Base-by-base conservation (phyloP, 2,797 vertebrate species). In the Dromococcyx pavoninus region DNA sequence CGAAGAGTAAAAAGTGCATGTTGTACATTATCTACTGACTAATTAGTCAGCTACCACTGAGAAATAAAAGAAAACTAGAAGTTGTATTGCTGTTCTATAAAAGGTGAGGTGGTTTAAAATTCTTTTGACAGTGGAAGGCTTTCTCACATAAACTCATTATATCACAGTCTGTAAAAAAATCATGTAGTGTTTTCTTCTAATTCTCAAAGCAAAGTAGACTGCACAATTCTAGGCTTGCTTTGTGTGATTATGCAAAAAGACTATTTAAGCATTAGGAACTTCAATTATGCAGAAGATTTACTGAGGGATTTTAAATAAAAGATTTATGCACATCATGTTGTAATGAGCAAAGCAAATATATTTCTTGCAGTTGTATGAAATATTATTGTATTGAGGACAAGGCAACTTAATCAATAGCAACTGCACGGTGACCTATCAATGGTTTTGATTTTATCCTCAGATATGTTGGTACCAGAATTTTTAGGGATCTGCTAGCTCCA, bases 261-360 rank as follows among this genome's bases (percentile, higher is more conserved):
- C 54, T 83, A 89, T 93, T 86, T 93, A 83, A 95, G 78, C 75
- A 72, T 77, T 88, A 10, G 27, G 46, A 92, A 48, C 78, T 95
- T 71, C 65, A 97, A 91, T 97, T 97, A 96, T 83, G 56, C 25
- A 88, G 46, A 67, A 89, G 78, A 41, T 94, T 96, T 91, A 79
- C 64, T 71, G 73, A 89, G 32, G 65, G 87, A 75, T 94, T 96
- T 96, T 91, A 65, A 96, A 91, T 60, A 96, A 92, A 96, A 95
- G 12, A 69, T 81, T 35, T 89, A 69, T 91, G 74, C 30, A 73
- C 50, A 78, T 89, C 53, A 17, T 91, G 64, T 65, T 88, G 54
- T 69, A 91, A 65, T 60, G 28, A 24, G 25, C 61, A 94, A 72
- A 60, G 43, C 61, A 71, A 66, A 88, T 81, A 86, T 69, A 91